Evolutionary conservation across 1,140 invertebrate genomes (phyloP).

Genomic region (Chionoecetes opilio): DNA sequence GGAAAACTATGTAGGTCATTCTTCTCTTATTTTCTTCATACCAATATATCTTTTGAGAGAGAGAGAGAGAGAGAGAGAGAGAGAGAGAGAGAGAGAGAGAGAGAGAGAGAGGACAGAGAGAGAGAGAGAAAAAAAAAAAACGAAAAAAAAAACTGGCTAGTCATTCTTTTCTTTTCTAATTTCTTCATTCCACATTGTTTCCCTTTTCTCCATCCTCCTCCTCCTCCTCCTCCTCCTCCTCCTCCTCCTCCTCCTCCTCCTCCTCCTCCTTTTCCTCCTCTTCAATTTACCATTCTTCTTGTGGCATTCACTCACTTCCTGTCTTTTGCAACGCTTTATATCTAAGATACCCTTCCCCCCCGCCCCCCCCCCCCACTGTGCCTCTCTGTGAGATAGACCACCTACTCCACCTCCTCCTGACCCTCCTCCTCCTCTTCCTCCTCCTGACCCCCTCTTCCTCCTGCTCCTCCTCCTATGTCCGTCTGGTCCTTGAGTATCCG

Average conservation of each 20-base stretch:
- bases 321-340: conserved; percentile 13
- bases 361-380: neutral
- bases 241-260: neutral
- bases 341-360: neutral
- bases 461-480: too few relatives aligned
- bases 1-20: too few relatives aligned
- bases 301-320: neutral
- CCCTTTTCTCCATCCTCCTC: neutral
- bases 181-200: neutral
- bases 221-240: conserved; percentile 3
- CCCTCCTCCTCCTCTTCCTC: too few relatives aligned
- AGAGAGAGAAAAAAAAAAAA: too few relatives aligned
- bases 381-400: neutral
- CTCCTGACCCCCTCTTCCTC: neutral
- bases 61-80: too few relatives aligned
- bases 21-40: too few relatives aligned
- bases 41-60: too few relatives aligned
- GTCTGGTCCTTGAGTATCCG: neutral
- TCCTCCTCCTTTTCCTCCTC: neutral
- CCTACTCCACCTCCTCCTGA: neutral
- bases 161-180: too few relatives aligned
- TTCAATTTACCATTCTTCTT: too few relatives aligned
- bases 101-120: too few relatives aligned
- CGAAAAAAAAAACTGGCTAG: too few relatives aligned
- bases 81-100: too few relatives aligned